phyloP scores from a whole-genome alignment of 2,113 vertebrate genomes.

The Garra rufa region DNA sequence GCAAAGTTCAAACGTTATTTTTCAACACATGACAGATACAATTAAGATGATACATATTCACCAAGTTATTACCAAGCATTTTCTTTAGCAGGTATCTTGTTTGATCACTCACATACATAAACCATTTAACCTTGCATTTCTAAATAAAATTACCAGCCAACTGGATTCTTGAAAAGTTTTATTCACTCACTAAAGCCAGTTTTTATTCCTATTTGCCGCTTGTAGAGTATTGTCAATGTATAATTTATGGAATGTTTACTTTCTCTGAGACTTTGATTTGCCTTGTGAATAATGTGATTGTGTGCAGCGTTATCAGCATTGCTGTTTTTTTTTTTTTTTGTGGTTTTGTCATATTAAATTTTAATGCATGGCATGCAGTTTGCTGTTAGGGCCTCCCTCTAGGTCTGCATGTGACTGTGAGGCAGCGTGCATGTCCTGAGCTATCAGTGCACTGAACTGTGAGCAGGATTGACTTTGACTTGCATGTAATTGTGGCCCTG shows the following conservation, averaged over 20 bases:
- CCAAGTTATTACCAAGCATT: background rate
- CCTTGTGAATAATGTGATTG: background rate
- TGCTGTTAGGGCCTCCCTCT: background rate
- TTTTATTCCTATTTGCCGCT: background rate
- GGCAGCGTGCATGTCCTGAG: conserved; percentile 10
- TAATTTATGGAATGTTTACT: background rate
- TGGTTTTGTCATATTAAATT: conserved; percentile 19
- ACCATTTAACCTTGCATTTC: background rate
- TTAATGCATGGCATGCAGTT: conserved; percentile 20
- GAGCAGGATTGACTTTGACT: conserved; percentile 30
- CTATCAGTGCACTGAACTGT: conserved; percentile 36
- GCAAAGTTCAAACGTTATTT: background rate
- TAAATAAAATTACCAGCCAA: background rate
- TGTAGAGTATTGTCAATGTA: background rate
- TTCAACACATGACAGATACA: background rate
- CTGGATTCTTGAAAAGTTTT: background rate
- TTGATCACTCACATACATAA: background rate
- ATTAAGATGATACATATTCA: background rate
- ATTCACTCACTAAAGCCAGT: background rate
- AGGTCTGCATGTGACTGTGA: conserved; percentile 22
- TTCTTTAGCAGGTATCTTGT: background rate
- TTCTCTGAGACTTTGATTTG: background rate
- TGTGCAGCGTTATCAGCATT: background rate
- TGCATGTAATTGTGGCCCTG: conserved; percentile 3
- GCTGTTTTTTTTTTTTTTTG: background rate